Evolutionary conservation across 2,888 invertebrate species (phyloP).

Genomic region (Panzeria rudis): DNA sequence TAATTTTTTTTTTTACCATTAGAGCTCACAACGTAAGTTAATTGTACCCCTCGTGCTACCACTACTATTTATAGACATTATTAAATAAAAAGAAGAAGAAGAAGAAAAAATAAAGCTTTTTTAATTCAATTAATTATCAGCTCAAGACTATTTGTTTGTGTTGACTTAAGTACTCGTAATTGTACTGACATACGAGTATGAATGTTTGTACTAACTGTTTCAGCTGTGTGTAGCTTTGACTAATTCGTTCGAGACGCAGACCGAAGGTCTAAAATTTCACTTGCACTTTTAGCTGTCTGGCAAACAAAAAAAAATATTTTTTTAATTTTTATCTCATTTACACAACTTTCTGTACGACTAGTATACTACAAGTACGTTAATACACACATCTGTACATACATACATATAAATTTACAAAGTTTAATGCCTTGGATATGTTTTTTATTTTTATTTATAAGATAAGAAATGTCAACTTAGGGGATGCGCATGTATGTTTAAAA

Average conservation of each 20-base stretch:
- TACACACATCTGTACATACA: background rate
- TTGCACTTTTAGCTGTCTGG: conserved; percentile 51
- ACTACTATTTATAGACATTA: conserved; percentile 9
- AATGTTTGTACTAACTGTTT: conserved; percentile 11
- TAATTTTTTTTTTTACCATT: too few relatives aligned
- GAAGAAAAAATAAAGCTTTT: conserved; percentile 26
- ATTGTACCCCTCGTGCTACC: background rate
- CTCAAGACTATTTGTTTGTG: conserved; percentile 23
- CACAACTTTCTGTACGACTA: background rate
- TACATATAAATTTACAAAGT: background rate
- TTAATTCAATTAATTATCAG: conserved; percentile 64
- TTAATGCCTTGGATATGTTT: conserved; percentile 22
- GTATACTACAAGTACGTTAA: conserved; percentile 1
- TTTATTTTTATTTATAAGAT: conserved; percentile 1
- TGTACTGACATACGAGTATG: background rate
- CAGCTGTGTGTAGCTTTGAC: conserved; percentile 14
- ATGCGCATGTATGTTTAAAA: background rate
- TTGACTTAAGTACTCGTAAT: background rate
- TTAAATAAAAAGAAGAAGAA: background rate
- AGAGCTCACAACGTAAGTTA: too few relatives aligned
- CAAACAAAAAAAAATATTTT: conserved; percentile 17
- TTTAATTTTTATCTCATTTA: conserved; percentile 26
- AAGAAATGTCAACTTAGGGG: background rate
- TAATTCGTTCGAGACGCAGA: conserved; percentile 32
- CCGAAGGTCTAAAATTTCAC: conserved; percentile 61